phyloP scores from a whole-genome alignment of 2,888 invertebrate species.

The Melieria crassipennis region DNA sequence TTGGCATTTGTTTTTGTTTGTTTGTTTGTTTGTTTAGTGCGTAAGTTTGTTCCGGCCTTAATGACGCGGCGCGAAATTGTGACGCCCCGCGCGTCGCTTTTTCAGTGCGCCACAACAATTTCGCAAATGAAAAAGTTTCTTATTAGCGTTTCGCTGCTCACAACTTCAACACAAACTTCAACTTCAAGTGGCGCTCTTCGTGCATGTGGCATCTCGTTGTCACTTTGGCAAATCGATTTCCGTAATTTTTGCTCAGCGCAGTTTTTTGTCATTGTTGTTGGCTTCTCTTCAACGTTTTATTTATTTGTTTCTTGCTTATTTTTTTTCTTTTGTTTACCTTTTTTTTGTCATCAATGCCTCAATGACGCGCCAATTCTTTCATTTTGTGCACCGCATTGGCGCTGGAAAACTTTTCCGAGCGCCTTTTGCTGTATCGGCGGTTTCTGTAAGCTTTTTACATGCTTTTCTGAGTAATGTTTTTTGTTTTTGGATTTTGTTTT shows the following conservation, averaged over 20 bases:
- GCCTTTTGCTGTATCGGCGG: conserved; percentile 22
- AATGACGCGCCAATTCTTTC: neutral
- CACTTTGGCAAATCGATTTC: conserved; percentile 15
- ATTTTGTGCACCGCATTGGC: neutral
- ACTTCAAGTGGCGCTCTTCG: conserved; percentile 25
- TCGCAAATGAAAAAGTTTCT: conserved; percentile 42
- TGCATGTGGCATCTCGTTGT: neutral
- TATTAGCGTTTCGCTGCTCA: conserved; percentile 39
- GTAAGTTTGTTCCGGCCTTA: conserved; percentile 1
- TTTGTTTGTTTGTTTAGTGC: conserved; percentile 1
- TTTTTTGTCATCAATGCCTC: neutral
- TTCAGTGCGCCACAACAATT: conserved; percentile 27
- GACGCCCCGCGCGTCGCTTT: neutral
- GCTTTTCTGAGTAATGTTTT: neutral
- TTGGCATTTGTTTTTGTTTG: conserved; percentile 33
- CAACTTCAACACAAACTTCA: conserved; percentile 5
- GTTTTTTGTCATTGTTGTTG: conserved; percentile 5
- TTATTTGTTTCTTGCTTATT: neutral
- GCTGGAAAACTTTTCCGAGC: conserved; percentile 30
- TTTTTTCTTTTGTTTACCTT: neutral
- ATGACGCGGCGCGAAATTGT: conserved; percentile 1
- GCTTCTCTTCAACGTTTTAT: neutral
- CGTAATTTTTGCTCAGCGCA: neutral
- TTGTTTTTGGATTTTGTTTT: neutral
- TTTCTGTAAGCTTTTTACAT: neutral